These are phyloP conservation scores for Drosophila lacertosa DNA, from an alignment of 1,140 invertebrate genomes.

Conservation along the genomic window DNA sequence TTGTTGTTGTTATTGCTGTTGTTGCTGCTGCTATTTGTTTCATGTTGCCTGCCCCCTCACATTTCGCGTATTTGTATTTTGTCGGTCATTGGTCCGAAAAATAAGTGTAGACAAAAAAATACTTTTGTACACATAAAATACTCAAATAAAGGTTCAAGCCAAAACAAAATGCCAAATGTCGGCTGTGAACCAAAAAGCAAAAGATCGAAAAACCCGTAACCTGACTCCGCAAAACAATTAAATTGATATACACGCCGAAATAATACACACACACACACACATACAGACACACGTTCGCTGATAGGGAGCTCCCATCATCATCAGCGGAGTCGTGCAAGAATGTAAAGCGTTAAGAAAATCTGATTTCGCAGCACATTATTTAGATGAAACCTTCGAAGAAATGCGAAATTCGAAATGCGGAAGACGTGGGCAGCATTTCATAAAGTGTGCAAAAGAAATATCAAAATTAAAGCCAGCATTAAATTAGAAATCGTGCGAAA, in stretches of 20 bases:
- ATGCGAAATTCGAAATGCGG: slow-evolving; percentile 65
- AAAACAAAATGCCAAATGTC: slow-evolving; percentile 51
- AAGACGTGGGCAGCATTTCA: slow-evolving; percentile 46
- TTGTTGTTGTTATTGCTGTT: slow-evolving; percentile 33
- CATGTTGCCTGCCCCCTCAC: slow-evolving; percentile 4
- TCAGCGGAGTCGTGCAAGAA: slow-evolving; percentile 49
- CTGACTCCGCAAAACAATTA: slow-evolving; percentile 23
- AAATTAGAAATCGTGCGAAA: slow-evolving; percentile 76
- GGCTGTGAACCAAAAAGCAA: slow-evolving; percentile 10
- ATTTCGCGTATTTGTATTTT: slow-evolving; percentile 57
- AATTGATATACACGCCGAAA: slow-evolving; percentile 27
- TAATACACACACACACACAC: slow-evolving; percentile 2
- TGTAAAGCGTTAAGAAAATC: slow-evolving; percentile 42
- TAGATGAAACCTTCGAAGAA: slow-evolving; percentile 47
- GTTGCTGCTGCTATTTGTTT: slow-evolving; percentile 41
- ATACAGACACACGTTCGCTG: too few relatives aligned
- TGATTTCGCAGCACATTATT: slow-evolving; percentile 44
- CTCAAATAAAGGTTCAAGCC: slow-evolving; percentile 25
- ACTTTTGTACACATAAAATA: slow-evolving; percentile 23
- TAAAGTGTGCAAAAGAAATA: slow-evolving; percentile 23
- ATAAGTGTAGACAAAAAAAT: slow-evolving; percentile 50
- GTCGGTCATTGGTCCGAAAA: slow-evolving; percentile 81
- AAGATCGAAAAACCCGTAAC: slow-evolving; percentile 24
- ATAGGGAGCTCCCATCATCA: slow-evolving; percentile 12
- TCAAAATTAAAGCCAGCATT: slow-evolving; percentile 25